These are phyloP conservation scores for Hippocampus zosterae DNA, from an alignment of 2,113 vertebrate genomes.

Conservation along the genomic window DNA sequence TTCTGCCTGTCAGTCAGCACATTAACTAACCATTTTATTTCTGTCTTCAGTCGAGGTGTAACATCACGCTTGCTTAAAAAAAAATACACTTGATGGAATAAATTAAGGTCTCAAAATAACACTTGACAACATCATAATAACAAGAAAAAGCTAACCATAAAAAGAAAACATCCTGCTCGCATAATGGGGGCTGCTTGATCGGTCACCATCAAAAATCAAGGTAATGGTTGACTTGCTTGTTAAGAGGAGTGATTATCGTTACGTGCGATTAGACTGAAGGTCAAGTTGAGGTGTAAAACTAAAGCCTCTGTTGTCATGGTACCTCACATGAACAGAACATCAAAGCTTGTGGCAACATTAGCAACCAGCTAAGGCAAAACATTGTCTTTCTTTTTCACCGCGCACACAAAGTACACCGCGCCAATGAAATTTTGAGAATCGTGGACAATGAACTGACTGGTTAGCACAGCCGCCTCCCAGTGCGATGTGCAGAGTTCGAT, in stretches of 20 bases:
- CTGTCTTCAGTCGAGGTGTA: neutral
- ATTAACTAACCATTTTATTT: neutral
- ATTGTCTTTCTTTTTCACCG: constrained; percentile 3
- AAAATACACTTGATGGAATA: neutral
- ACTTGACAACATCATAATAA: neutral
- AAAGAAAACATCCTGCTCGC: no score
- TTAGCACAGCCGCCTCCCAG: no score
- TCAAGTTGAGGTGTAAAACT: constrained; percentile 10
- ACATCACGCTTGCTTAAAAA: neutral
- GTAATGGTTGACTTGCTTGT: constrained; percentile 9
- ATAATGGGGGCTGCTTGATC: constrained; percentile 2
- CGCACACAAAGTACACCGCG: neutral
- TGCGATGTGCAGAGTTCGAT: no score
- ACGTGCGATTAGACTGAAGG: constrained; percentile 9
- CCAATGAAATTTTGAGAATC: no score
- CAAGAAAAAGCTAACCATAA: neutral
- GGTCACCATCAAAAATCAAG: constrained; percentile 6
- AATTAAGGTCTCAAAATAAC: neutral
- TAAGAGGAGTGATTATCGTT: constrained; percentile 8
- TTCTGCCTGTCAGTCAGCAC: neutral
- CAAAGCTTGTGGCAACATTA: constrained; percentile 2
- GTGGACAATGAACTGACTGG: no score
- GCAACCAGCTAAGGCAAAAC: neutral
- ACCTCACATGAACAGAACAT: constrained; percentile 15
- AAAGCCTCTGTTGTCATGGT: neutral